Base-by-base conservation (phyloP, 2,113 vertebrate genomes). In the Pyrgilauda ruficollis region DNA sequence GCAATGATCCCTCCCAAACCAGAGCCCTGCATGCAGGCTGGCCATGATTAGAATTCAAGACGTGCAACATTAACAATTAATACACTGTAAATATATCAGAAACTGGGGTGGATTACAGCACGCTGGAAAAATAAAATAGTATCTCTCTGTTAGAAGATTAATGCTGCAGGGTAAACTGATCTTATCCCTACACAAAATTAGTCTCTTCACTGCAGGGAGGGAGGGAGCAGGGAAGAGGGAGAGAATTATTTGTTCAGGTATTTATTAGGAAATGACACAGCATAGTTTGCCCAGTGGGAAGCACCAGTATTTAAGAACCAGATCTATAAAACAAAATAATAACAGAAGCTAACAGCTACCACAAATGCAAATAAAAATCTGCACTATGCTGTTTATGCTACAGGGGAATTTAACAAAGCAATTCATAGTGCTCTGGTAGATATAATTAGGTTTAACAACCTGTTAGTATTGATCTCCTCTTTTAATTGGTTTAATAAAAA, bases 51-150 rank as follows among this genome's bases (percentile, higher is more conserved):
- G 92, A 97, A 96, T 96, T 97, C 96, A 96, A 96, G 94, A 94
- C 98, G 78, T 61, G 47, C 73, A 96, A 92, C 97, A 97, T 98
- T 97, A 98, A 97, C 87, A 97, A 97, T 98, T 97, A 96, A 97
- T 97, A 94, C 11, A 88, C 84, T 87, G 97, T 96, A 96, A 97
- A 95, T 84, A 84, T 69, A 86, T 87, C 84, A 96, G 78, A 95
- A 97, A 94, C 76, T 43, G 53, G 84, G 63, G 52, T 97, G 63
- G 91, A 97, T 97, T 96, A 97, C 95, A 96, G 93, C 59, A 83
- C 39, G 79, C 67, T 64, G 89, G 80, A 97, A 96, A 73, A 97
- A 93, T 72, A 92, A 92, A 95, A 76, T 70, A 89, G 89, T 72
- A 77, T 80, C 84, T 93, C 87, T 92, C 76, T 73, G 78, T 55